Evolutionary conservation across 2,113 vertebrate genomes (phyloP), one percentile per base, ranked within the genome.

Genomic region (Okapia johnstoni): DNA sequence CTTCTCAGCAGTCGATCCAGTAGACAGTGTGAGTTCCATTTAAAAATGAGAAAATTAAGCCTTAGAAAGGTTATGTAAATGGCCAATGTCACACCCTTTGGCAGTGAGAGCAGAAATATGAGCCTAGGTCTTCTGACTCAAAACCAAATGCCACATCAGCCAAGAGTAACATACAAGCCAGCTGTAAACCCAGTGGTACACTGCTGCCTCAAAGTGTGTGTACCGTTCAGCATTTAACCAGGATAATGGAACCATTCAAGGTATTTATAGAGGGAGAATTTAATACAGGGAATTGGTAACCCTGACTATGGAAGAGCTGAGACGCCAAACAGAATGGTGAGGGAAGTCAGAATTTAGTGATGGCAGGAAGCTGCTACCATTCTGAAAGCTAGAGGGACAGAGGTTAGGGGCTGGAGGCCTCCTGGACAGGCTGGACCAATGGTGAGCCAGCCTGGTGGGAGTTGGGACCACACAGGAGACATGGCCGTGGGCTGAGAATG

Each of bases 191-290:
- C 12, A 13, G 4, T 54, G 40, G 30, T 30, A 61, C 30, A 55
- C 30, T 36, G 55, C 73, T 66, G 30, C n/a, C 40, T 85, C 63
- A 26, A 23, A 66, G n/a, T 57, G 7, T 11, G 23, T 85, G 16
- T 43, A 61, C 17, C 30, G 2, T 43, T 88, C 2, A 79, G 26
- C 77, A 55, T 90, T 58, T 92, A 84, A 91, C 70, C 26, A 88
- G 90, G 84, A 91, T 83, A 94, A 89, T 52, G 30, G 70, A 94
- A 89, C 58, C 77, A 73, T 13, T 81, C 6, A 84, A 88, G 43
- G 28, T 93, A 63, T 96, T 95, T 91, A 94, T 46, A 58, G 40
- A 94, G 57, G 61, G 30, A 85, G 40, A 58, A 93, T 73, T 91
- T 94, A 83, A 73, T 85, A 48, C 15, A 92, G 48, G 70, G 46